These are phyloP conservation scores for Pocota personata DNA, from an alignment of 2,888 invertebrate species.

Conservation along the genomic window DNA sequence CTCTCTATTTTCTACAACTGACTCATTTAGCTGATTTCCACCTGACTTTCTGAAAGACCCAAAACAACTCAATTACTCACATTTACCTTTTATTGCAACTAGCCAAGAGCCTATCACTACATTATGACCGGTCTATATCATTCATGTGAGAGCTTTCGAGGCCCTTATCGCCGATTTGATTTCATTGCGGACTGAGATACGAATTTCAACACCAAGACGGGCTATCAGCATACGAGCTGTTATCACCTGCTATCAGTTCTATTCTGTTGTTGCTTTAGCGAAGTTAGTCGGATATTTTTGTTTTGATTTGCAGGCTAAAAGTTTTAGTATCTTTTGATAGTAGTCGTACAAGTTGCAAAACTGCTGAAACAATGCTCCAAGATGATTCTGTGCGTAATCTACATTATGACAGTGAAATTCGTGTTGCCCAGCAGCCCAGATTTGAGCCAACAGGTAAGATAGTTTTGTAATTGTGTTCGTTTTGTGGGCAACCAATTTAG, in stretches of 20 bases:
- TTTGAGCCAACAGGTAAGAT: constrained; percentile 79
- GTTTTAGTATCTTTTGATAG: background rate
- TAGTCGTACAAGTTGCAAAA: background rate
- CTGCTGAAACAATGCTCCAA: constrained; percentile 78
- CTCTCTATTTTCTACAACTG: background rate
- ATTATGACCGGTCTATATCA: constrained; percentile 19
- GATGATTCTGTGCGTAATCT: constrained; percentile 80
- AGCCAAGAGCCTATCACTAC: background rate
- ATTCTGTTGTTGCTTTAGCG: constrained; percentile 27
- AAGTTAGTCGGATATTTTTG: constrained; percentile 8
- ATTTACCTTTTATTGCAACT: background rate
- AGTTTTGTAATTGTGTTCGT: background rate
- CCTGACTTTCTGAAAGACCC: background rate
- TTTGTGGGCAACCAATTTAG: background rate
- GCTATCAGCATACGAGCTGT: constrained; percentile 45
- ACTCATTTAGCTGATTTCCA: background rate
- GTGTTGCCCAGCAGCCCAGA: constrained; percentile 79
- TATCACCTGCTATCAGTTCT: constrained; percentile 57
- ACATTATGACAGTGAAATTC: constrained; percentile 81
- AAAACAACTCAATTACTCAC: background rate
- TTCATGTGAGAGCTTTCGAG: constrained; percentile 24
- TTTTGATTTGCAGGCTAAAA: background rate
- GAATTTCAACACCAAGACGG: constrained; percentile 5
- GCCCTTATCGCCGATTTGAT: constrained; percentile 47
- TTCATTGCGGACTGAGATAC: constrained; percentile 1